Evolutionary conservation across 1,140 invertebrate genomes (phyloP).

Genomic region (Cotesia vestalis): DNA sequence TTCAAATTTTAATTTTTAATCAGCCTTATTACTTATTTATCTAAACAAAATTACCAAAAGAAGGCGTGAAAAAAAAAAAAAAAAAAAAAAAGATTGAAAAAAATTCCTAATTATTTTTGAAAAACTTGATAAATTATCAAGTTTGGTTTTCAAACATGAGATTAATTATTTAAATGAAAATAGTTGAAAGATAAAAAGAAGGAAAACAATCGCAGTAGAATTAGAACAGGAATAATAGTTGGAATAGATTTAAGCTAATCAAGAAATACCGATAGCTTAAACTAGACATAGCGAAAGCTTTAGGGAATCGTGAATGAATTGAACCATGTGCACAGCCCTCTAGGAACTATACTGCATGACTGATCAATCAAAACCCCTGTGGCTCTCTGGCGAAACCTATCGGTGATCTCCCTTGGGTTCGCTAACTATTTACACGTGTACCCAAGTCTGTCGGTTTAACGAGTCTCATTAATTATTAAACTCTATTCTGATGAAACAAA

Average conservation of each 20-base stretch:
- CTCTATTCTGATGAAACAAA: neutral
- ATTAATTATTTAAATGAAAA: neutral
- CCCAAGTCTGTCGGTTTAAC: conserved; percentile 17
- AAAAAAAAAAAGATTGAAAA: too few species aligned
- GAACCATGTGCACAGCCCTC: conserved; percentile 8
- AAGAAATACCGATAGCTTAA: conserved; percentile 7
- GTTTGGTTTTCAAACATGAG: too few species aligned
- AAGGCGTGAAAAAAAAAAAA: too few species aligned
- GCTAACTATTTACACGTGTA: conserved; percentile 27
- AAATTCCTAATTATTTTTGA: too few species aligned
- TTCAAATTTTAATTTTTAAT: too few species aligned
- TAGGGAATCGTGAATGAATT: conserved; percentile 14
- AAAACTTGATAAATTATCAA: too few species aligned
- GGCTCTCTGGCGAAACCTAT: conserved; percentile 21
- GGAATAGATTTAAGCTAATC: neutral
- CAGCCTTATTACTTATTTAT: too few species aligned
- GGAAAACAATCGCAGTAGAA: neutral
- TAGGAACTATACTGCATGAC: conserved; percentile 15
- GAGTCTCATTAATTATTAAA: conserved; percentile 21
- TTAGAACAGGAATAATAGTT: neutral
- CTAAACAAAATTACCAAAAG: too few species aligned
- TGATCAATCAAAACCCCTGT: conserved; percentile 29
- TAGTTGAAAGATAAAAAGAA: neutral
- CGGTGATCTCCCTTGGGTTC: conserved; percentile 25
- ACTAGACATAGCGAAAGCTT: conserved; percentile 19